A percentile compares a stretch with the other conserved stretches of the same genome.
phyloP scores from a whole-genome alignment of 2,888 invertebrate species.

The Prenolepis imparis region DNA sequence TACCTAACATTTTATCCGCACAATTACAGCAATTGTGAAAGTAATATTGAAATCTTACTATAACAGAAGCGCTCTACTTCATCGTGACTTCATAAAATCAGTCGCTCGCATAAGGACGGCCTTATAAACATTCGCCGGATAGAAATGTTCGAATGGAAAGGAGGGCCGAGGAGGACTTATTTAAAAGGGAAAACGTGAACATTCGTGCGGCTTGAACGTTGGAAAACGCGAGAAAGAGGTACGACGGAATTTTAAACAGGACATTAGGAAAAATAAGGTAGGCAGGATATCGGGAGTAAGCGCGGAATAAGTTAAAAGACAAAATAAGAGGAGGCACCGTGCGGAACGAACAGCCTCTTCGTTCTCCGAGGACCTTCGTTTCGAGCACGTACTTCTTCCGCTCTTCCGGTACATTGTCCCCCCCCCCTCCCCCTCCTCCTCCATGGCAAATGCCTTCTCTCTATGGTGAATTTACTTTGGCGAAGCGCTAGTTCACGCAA shows the following conservation, averaged over 20 bases:
- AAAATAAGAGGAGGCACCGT: conserved; percentile 44
- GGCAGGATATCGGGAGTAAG: conserved; percentile 51
- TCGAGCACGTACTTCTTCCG: conserved; percentile 69
- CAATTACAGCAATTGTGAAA: neutral
- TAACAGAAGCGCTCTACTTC: neutral
- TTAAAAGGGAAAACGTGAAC: conserved; percentile 27
- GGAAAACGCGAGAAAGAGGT: conserved; percentile 25
- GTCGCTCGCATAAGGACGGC: neutral
- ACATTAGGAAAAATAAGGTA: conserved; percentile 52
- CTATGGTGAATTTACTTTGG: conserved; percentile 71
- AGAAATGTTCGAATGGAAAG: conserved; percentile 20
- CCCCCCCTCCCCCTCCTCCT: neutral
- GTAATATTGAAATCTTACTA: neutral
- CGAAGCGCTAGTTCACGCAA: conserved; percentile 46
- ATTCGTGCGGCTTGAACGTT: conserved; percentile 16
- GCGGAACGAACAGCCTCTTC: conserved; percentile 52
- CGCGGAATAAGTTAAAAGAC: conserved; percentile 53
- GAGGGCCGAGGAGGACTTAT: conserved; percentile 1
- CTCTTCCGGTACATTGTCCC: conserved; percentile 62
- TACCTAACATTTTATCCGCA: neutral
- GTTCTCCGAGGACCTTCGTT: conserved; percentile 57
- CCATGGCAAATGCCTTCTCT: conserved; percentile 70
- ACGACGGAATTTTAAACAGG: conserved; percentile 54
- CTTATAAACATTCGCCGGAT: conserved; percentile 4
- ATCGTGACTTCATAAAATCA: neutral